Percentiles rank a stretch among this genome's conserved stretches.
These are phyloP conservation scores for Pachycephala philippinensis DNA, from an alignment of 2,113 vertebrate species.

Conservation along the genomic window DNA sequence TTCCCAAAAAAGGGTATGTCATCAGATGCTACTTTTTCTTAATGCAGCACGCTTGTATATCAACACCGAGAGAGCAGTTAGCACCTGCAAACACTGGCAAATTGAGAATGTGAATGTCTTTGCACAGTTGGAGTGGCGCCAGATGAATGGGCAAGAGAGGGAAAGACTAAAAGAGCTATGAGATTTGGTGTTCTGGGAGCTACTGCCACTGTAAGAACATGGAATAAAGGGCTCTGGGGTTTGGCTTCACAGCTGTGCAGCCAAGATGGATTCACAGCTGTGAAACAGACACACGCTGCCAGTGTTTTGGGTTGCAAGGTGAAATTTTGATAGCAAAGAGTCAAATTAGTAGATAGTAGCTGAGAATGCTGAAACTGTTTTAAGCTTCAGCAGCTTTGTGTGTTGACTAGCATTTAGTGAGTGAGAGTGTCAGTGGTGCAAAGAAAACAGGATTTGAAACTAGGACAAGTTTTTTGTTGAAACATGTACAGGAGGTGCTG, in stretches of 20 bases:
- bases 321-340: background rate
- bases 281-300: background rate
- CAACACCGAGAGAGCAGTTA: background rate
- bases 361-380: background rate
- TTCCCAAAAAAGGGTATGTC: background rate
- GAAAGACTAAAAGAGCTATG: background rate
- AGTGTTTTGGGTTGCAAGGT: background rate
- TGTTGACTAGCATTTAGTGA: background rate
- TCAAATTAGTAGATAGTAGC: background rate
- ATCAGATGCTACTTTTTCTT: background rate
- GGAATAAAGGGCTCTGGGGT: background rate
- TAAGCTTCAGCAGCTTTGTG: background rate
- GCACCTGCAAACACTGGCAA: background rate
- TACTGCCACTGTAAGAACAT: background rate
- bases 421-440: background rate
- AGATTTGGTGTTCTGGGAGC: background rate
- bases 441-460: constrained; percentile 58
- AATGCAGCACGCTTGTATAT: background rate
- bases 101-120: background rate
- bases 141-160: background rate
- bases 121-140: background rate
- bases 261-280: background rate
- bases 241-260: background rate
- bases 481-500: background rate
- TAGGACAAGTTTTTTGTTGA: constrained; percentile 9